A percentile compares a stretch with the other conserved stretches of the same genome.
Conservation (phyloP, 1,140 invertebrate species). For the Diabrotica undecimpunctata region DNA sequence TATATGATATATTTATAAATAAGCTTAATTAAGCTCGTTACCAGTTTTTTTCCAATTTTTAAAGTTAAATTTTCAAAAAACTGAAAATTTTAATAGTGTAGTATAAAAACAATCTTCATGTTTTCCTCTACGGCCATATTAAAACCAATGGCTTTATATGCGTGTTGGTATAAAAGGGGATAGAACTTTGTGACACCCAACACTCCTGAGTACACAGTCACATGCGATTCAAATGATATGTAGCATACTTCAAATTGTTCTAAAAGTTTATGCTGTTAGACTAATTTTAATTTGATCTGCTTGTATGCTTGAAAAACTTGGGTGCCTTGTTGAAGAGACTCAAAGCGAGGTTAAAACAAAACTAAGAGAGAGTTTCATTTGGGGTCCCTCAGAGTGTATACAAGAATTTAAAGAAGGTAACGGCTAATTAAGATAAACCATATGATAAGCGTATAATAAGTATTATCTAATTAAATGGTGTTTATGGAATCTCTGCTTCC, state of each 20-base stretch:
- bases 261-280: neutral
- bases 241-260: neutral
- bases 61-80: neutral
- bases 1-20: neutral
- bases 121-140: neutral
- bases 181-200: neutral
- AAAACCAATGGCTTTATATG: neutral
- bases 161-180: neutral
- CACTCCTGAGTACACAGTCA: neutral
- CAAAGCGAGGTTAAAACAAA: no score
- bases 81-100: neutral
- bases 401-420: no score
- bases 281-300: constrained; percentile 2
- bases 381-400: no score
- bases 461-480: no score
- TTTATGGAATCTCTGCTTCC: no score
- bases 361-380: no score
- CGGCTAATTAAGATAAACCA: no score
- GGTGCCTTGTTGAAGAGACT: neutral
- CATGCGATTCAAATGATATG: neutral
- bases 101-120: neutral
- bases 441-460: no score
- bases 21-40: neutral
- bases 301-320: neutral
- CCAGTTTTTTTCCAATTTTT: neutral